Base-by-base conservation (phyloP, 2,888 invertebrate genomes). In the Herminia tarsipennalis region DNA sequence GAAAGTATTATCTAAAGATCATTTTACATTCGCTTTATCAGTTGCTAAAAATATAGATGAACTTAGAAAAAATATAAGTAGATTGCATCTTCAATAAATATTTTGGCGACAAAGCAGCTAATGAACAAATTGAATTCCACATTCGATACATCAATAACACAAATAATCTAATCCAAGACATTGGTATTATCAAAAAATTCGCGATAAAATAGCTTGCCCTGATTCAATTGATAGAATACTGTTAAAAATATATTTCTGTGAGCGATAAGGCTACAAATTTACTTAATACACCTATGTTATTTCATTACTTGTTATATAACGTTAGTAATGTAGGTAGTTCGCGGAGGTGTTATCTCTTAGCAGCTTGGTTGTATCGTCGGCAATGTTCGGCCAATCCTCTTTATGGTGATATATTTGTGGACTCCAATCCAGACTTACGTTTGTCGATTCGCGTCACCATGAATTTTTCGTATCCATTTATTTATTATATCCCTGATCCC, bases 321-420 rank as follows among this genome's bases (percentile, higher is more conserved):
- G 41, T 20, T 14, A 20, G 9, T 18, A 6, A 18, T 12, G 20
- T 27, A 16, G 28, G 34, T 29, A 34, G 27, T 29, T 28, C 6
- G 14, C n/a, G 57, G 80, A 75, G 81, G 82, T 85, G 85, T 81
- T 78, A 84, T 81, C 79, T 83, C 72, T 60, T 27, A 28, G 21
- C 60, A 64, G 65, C 56, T 76, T 69, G 42, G 58, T 57, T 79
- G 77, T 81, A 44, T 68, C 73, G 83, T 83, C 63, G 81, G 78
- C 81, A 67, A 65, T 76, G 77, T 78, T 79, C 77, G 86, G 89
- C 90, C 91, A 90, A 89, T 83, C 82, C 89, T 90, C 91, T 90
- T 68, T 88, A 86, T 86, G 89, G 85, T 78, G 83, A 81, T 6
- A 12, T 6, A 10, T 12, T 12, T 8, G 13, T 8, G 8, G 24